phyloP scores from a whole-genome alignment of 2,797 vertebrate species.

The Acipenser ruthenus region DNA sequence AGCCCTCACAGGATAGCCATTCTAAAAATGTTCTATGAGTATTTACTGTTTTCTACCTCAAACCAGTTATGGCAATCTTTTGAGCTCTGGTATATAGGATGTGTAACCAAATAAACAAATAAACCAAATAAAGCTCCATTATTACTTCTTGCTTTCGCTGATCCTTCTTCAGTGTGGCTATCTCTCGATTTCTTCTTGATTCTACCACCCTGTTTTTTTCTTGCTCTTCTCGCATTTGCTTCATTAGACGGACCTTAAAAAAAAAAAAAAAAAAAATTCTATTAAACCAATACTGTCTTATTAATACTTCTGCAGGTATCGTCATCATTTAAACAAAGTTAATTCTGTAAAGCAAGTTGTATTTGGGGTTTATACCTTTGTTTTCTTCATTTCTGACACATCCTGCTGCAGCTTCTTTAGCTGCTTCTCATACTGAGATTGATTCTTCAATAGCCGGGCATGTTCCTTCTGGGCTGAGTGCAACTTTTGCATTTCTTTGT shows the following conservation, averaged over 20 bases:
- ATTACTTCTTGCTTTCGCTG: slow-evolving; percentile 86
- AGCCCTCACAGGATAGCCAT: too few relatives aligned
- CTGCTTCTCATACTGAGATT: slow-evolving; percentile 94
- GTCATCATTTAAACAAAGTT: too few relatives aligned
- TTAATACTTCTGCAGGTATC: too few relatives aligned
- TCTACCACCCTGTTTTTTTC: slow-evolving; percentile 79
- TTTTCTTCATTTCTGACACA: slow-evolving; percentile 97
- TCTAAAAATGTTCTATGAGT: too few relatives aligned
- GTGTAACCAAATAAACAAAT: background rate
- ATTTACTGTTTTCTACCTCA: background rate
- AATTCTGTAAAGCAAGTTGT: background rate
- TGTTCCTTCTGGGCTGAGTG: slow-evolving; percentile 92
- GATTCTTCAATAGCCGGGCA: slow-evolving; percentile 87
- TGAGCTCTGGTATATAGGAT: background rate
- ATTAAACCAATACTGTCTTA: background rate
- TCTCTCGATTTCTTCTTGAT: slow-evolving; percentile 82
- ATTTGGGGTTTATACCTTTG: slow-evolving; percentile 64
- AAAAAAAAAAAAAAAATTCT: background rate
- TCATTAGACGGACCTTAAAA: slow-evolving; percentile 84
- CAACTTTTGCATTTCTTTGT: slow-evolving; percentile 90
- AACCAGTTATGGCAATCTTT: background rate
- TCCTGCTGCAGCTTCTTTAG: slow-evolving; percentile 89
- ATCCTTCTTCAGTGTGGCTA: slow-evolving; percentile 90
- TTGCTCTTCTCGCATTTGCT: slow-evolving; percentile 97
- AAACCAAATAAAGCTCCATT: background rate